A percentile compares a stretch with the other conserved stretches of the same genome.
phyloP scores from a whole-genome alignment of 1,140 invertebrate species.

The Oryzaephilus surinamensis region DNA sequence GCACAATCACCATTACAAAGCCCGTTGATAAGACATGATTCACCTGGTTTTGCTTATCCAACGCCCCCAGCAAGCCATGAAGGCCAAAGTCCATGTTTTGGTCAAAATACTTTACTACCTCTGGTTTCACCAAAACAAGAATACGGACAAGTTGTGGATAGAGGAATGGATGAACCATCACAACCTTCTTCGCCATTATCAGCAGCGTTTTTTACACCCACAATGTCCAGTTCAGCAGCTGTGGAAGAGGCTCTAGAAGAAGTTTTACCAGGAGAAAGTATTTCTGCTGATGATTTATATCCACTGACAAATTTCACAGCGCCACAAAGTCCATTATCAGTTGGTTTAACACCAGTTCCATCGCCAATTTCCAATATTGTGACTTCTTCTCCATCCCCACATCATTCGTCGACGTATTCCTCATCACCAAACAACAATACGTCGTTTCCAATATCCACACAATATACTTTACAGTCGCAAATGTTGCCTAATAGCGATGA shows the following conservation, averaged over 20 bases:
- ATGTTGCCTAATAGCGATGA: slow-evolving; percentile 81
- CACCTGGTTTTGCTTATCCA: slow-evolving; percentile 64
- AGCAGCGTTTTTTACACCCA: slow-evolving; percentile 74
- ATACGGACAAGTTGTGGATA: slow-evolving; percentile 37
- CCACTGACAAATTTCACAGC: slow-evolving; percentile 52
- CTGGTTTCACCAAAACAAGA: slow-evolving; percentile 37
- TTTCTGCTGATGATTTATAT: slow-evolving; percentile 47
- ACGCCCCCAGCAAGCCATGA: slow-evolving; percentile 76
- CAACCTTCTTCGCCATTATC: slow-evolving; percentile 61
- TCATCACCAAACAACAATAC: slow-evolving; percentile 29
- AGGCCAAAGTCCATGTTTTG: slow-evolving; percentile 52
- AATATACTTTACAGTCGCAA: slow-evolving; percentile 51
- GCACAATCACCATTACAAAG: slow-evolving; percentile 48
- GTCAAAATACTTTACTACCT: slow-evolving; percentile 35
- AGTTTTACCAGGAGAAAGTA: slow-evolving; percentile 64
- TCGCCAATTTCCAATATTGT: slow-evolving; percentile 46
- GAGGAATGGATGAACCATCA: slow-evolving; percentile 45
- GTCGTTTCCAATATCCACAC: slow-evolving; percentile 41
- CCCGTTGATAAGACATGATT: slow-evolving; percentile 48
- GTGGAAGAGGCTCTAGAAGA: slow-evolving; percentile 72
- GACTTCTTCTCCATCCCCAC: slow-evolving; percentile 40
- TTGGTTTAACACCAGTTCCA: slow-evolving; percentile 44
- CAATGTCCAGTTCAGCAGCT: slow-evolving; percentile 72
- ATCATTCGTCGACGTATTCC: slow-evolving; percentile 40
- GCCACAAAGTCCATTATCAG: slow-evolving; percentile 46